Conservation (phyloP, 2,888 invertebrate species). For the Gymnosoma rotundatum region DNA sequence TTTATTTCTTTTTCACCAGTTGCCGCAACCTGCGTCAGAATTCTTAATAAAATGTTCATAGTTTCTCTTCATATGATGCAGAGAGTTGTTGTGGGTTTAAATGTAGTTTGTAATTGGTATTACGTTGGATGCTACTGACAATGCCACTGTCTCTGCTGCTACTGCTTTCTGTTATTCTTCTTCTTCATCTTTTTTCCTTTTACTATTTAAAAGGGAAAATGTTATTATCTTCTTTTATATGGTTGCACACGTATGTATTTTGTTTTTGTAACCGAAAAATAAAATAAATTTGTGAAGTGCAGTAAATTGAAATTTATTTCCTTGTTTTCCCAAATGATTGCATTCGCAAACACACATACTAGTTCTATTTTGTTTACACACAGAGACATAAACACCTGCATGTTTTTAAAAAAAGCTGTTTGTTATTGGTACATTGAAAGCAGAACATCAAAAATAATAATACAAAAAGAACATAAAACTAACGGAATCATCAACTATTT, state of each 20-base stretch:
- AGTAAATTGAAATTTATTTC: conserved; percentile 69
- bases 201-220: conserved; percentile 58
- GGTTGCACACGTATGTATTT: conserved; percentile 52
- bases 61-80: conserved; percentile 13
- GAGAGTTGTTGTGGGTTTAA: conserved; percentile 45
- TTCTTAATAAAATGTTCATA: conserved; percentile 1
- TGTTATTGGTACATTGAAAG: conserved; percentile 52
- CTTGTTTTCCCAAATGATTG: conserved; percentile 68
- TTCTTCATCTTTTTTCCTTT: conserved; percentile 4
- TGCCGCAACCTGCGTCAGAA: neutral
- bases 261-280: conserved; percentile 49
- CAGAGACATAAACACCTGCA: neutral
- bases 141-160: neutral
- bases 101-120: conserved; percentile 36
- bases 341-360: conserved; percentile 13
- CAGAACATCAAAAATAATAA: conserved; percentile 28
- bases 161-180: neutral
- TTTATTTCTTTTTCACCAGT: conserved; percentile 1
- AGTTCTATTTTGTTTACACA: neutral
- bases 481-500: conserved; percentile 10
- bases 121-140: neutral
- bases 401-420: conserved; percentile 31
- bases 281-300: conserved; percentile 54
- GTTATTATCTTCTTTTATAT: conserved; percentile 55
- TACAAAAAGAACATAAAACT: neutral